phyloP scores from a whole-genome alignment of 2,113 vertebrate species.

The Melanerpes formicivorus region DNA sequence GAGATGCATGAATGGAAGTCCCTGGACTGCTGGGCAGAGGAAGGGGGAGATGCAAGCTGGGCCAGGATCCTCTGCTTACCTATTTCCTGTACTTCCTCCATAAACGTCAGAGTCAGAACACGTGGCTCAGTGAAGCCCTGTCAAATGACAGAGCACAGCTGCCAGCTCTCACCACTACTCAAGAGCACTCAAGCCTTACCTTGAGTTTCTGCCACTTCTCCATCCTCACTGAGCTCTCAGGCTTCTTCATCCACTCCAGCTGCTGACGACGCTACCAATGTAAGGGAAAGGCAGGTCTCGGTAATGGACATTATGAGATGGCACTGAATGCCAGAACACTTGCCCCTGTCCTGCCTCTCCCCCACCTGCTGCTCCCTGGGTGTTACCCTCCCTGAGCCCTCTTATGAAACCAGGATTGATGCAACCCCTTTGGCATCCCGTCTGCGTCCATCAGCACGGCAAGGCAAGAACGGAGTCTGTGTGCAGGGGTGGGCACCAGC shows the following conservation, averaged over 20 bases:
- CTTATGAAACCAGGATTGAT: background rate
- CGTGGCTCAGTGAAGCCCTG: background rate
- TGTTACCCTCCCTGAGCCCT: background rate
- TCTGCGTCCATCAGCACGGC: background rate
- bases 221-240: constrained; percentile 79
- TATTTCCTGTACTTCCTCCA: no score
- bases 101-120: no score
- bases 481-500: background rate
- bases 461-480: background rate
- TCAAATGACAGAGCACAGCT: background rate
- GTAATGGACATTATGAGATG: background rate
- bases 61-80: no score
- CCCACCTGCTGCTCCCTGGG: background rate
- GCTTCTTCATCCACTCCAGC: constrained; percentile 80
- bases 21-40: no score
- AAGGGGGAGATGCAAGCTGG: no score
- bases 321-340: background rate
- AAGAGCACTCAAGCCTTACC: constrained; percentile 69
- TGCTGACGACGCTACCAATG: constrained; percentile 80
- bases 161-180: background rate
- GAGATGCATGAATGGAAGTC: no score
- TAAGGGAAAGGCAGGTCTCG: background rate
- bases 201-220: constrained; percentile 80
- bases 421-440: background rate
- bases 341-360: no score